A percentile compares a stretch with the other conserved stretches of the same genome.
Conservation (phyloP, 2,888 invertebrate genomes). For the Drosophila algonquin region DNA sequence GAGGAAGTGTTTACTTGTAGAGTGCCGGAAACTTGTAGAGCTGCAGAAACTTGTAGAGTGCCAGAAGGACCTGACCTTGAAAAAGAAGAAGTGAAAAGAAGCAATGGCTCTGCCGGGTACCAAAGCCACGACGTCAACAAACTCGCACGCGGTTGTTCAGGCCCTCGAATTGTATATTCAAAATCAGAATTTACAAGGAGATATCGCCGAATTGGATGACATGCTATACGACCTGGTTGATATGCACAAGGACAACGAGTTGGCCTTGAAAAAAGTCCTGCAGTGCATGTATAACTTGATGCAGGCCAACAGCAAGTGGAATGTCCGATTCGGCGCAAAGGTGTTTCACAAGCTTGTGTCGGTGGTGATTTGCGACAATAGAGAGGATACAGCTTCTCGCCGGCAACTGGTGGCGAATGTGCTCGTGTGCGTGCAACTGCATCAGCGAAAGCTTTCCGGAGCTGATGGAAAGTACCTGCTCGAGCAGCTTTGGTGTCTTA, state of each 20-base stretch:
- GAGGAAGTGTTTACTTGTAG: neutral
- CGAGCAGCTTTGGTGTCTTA: constrained; percentile 61
- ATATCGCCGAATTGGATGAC: constrained; percentile 69
- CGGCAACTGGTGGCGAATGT: constrained; percentile 63
- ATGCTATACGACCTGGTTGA: constrained; percentile 61
- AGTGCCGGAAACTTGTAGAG: neutral
- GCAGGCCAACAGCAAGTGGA: constrained; percentile 56
- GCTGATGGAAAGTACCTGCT: constrained; percentile 57
- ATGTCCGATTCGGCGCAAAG: constrained; percentile 66
- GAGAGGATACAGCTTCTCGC: constrained; percentile 33
- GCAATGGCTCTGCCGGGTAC: constrained; percentile 57
- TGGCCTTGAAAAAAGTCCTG: constrained; percentile 58
- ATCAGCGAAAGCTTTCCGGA: constrained; percentile 61
- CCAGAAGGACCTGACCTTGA: neutral
- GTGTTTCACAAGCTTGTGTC: constrained; percentile 69
- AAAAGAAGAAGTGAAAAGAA: neutral
- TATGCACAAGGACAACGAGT: constrained; percentile 54
- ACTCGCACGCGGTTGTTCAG: constrained; percentile 67
- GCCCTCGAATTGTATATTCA: constrained; percentile 66
- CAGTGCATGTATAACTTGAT: constrained; percentile 63
- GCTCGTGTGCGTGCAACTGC: constrained; percentile 69
- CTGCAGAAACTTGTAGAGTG: neutral
- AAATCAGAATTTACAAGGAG: constrained; percentile 69
- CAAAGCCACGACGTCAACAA: constrained; percentile 56
- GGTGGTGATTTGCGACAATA: constrained; percentile 54